Base-by-base conservation (phyloP, 2,113 vertebrate species). In the Lepus americanus region DNA sequence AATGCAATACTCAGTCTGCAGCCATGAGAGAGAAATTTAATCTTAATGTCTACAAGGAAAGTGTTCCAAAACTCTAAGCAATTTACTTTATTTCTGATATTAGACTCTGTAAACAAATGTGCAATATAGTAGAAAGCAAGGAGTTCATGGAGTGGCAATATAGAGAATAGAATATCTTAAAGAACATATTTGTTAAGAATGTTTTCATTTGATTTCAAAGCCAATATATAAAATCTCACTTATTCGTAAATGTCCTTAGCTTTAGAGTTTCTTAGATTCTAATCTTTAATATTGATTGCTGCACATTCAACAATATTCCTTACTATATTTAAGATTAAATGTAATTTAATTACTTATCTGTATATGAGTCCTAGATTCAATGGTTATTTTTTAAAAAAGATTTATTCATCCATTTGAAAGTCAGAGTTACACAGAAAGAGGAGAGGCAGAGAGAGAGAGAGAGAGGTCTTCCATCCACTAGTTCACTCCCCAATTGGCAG, bases 51-150 rank as follows among this genome's bases (percentile, higher is more conserved):
- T 88, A 90, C 64, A 77, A 77, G 64, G 51, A 74, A 87, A 94
- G 36, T 95, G 36, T 82, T 88, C 29, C 51, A 89, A 89, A 84
- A 95, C 36, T 70, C 82, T 7, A 61, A 83, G 51, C 44, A 86
- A 69, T 90, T 97, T 92, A n/a, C 64, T 97, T 95, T 87, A 16
- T 76, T 97, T 94, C 8, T 23, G 36, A 80, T 91, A 83, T 96
- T 96, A 49, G 59, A 3, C 70, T 96, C 16, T 20, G 51, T 9
- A 53, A 95, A 85, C 84, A 90, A 87, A 94, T 74, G 19, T 87
- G 29, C 63, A 87, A 9, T 93, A 84, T 93, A 94, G 53, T 33
- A 63, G n/a, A 77, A 25, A 91, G 13, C 25, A 72, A 66, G 22
- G 69, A 8, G 6, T 82, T 74, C 16, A 20, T 82, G 51, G 3